phyloP scores from a whole-genome alignment of 2,888 invertebrate genomes.

The Morpho deidamia region DNA sequence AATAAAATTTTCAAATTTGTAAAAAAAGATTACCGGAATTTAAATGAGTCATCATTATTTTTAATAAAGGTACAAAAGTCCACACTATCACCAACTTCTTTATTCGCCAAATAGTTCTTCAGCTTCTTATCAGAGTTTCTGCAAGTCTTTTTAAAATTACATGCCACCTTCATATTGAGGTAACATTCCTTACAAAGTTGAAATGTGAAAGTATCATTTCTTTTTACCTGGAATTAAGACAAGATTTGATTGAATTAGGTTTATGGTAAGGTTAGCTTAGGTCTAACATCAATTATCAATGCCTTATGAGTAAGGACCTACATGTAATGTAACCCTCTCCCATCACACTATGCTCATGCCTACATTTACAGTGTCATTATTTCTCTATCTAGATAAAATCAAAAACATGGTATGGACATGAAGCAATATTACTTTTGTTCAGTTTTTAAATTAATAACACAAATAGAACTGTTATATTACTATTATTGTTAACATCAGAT shows the following conservation, averaged over 20 bases:
- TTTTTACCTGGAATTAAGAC: slow-evolving; percentile 49
- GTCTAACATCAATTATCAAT: too few relatives aligned
- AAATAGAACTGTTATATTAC: too few relatives aligned
- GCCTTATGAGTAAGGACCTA: not conserved
- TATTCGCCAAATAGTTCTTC: slow-evolving; percentile 46
- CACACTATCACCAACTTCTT: slow-evolving; percentile 42
- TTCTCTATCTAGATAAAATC: too few relatives aligned
- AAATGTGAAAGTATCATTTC: slow-evolving; percentile 55
- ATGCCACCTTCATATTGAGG: slow-evolving; percentile 53
- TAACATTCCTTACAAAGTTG: slow-evolving; percentile 68
- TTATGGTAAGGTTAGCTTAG: too few relatives aligned
- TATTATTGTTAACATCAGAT: too few relatives aligned
- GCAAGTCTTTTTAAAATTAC: slow-evolving; percentile 68
- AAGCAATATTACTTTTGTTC: too few relatives aligned
- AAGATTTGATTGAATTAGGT: too few relatives aligned
- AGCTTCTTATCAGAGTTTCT: slow-evolving; percentile 58
- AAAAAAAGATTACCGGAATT: slow-evolving; percentile 38
- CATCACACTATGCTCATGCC: too few relatives aligned
- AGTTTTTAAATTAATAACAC: too few relatives aligned
- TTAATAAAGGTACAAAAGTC: slow-evolving; percentile 53
- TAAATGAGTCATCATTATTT: slow-evolving; percentile 47
- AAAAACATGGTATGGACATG: too few relatives aligned
- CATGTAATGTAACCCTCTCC: not conserved
- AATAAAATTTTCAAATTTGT: not conserved
- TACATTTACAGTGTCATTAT: too few relatives aligned